Evolutionary conservation across 2,797 vertebrate genomes (phyloP).

Genomic region (Iguana delicatissima): DNA sequence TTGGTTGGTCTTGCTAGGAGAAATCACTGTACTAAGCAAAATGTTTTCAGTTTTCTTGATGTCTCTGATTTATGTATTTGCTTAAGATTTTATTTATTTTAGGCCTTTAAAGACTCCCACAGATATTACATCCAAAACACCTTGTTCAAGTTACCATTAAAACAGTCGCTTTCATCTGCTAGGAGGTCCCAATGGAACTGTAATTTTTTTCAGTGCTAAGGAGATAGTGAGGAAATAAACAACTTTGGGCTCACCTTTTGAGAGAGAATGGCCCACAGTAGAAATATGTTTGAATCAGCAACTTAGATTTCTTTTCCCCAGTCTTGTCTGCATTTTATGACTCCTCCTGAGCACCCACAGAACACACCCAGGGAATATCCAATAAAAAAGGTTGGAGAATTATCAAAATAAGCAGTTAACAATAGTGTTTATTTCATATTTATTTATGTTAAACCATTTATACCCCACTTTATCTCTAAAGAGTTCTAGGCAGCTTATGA

Average conservation of each 20-base stretch:
- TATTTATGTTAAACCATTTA: not conserved
- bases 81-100: constrained; percentile 48
- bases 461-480: not conserved
- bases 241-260: constrained; percentile 20
- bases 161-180: constrained; percentile 51
- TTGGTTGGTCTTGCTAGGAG: accelerated
- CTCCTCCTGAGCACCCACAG: not conserved
- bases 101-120: constrained; percentile 35
- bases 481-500: not conserved
- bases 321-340: constrained; percentile 25
- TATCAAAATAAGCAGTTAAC: not conserved
- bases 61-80: constrained; percentile 46
- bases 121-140: constrained; percentile 41
- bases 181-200: constrained; percentile 16
- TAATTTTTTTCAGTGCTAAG: constrained; percentile 28
- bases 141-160: constrained; percentile 35
- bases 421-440: not conserved
- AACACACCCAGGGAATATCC: not conserved
- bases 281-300: not conserved
- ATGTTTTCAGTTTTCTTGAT: constrained; percentile 37
- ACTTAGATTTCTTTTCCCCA: not conserved
- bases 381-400: not conserved
- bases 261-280: constrained; percentile 6
- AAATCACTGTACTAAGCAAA: constrained; percentile 35
- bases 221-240: constrained; percentile 15